Evolutionary conservation across 2,113 vertebrate species (phyloP), one percentile per base, ranked within the genome.

Genomic region (Emydura subglobosa): DNA sequence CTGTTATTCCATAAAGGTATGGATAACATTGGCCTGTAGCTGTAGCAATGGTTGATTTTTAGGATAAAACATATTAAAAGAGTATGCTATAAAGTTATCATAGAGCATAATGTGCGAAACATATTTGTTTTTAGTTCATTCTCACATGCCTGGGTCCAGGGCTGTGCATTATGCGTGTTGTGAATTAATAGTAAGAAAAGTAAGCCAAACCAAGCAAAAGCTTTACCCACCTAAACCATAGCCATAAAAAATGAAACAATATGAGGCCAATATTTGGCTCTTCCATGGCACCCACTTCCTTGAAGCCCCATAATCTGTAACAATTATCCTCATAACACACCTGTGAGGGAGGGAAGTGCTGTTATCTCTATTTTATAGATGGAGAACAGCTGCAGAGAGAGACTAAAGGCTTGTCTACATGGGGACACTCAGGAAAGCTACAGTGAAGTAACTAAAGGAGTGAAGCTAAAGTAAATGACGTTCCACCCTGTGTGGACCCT

Each of bases 381-480:
- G 3, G 42, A 34, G 79, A 91, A 39, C 5, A 7, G 31, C 80
- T 27, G 39, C 57, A 82, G 51, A 83, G 21, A n/a, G 29, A 88
- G 12, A 65, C 59, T 65, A 83, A 80, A 27, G 54, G 5, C n/a
- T 5, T 44, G 9, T 82, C 31, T 88, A 24, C 10, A 29, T n/a
- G 0, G 1, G 14, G 1, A 1, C 10, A 5, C 42, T 50, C 34
- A 4, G 59, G 2, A 50, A 88, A 89, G 54, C 54, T 14, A 84
- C 9, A 86, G 85, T 89, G 92, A 19, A 34, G 0, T 81, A 9
- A 7, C 34, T 79, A 44, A 88, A 94, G 87, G n/a, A 6, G 2
- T 85, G 79, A 86, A 74, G 53, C 4, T 83, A 74, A 85, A 88
- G 47, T 3, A 0, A 49, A 29, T 86, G 74, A 47, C 5, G 8